Evolutionary conservation across 2,888 invertebrate species (phyloP), one percentile per base, ranked within the genome.

Genomic region (Coenonympha arcania): DNA sequence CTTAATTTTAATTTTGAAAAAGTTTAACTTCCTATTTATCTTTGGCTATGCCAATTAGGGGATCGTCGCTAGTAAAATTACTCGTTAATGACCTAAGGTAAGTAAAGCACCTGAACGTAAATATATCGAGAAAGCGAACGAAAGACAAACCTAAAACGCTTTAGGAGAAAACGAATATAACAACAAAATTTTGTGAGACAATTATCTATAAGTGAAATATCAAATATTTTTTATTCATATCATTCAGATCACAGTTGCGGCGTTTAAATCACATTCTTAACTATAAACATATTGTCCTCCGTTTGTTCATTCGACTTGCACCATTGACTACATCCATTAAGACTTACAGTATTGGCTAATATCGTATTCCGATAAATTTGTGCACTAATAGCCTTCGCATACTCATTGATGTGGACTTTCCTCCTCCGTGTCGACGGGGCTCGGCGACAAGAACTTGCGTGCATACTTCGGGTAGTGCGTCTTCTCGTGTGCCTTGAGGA

Each of bases 381-480:
- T 67, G 70, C 67, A 69, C 71, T 69, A n/a, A 67, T 37, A 52
- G 49, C 56, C 58, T 41, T 56, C 57, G 66, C 62, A 60, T 55
- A 58, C 70, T 85, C 85, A 86, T 80, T 92, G 92, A 84, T 92
- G 92, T 66, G 92, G 92, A 73, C 91, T 90, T 75, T 94, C 93
- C 79, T 93, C 93, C 77, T 93, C 92, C 54, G 92, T 92, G 76
- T 94, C 94, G 65, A 94, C 91, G 61, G 94, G 93, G 77, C 93
- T 93, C 61, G 95, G 94, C 67, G 95, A 95, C 65, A 95, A 88
- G 87, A 93, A 95, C 87, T 95, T 95, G 68, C 95, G 90, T 74
- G 94, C 94, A 79, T 94, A 95, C 86, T 95, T 95, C 61, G 95
- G 95, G 83, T 93, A 95, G 80, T 95, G 95, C 57, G 95, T 95